These are phyloP conservation scores for Enteromius afrohamiltoni DNA, from an alignment of 2,797 vertebrate species.

Conservation along the genomic window DNA sequence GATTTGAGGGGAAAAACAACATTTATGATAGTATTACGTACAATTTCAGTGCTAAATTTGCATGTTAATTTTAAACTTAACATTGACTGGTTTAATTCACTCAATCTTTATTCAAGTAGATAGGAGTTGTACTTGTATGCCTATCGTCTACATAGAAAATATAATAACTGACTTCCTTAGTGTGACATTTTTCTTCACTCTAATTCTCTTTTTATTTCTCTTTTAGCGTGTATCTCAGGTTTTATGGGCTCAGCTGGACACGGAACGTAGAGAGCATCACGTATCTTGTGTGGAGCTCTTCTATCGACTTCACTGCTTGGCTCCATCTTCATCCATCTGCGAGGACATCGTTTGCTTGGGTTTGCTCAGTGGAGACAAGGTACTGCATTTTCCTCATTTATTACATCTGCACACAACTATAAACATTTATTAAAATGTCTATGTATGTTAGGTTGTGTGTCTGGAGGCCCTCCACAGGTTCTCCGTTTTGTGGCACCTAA, in stretches of 20 bases:
- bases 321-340: slow-evolving; percentile 89
- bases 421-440: background rate
- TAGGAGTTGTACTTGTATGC: background rate
- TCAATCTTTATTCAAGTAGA: background rate
- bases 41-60: background rate
- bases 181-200: background rate
- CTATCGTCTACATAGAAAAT: background rate
- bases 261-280: slow-evolving; percentile 90
- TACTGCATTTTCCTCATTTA: slow-evolving; percentile 58
- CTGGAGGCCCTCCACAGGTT: slow-evolving; percentile 94
- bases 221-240: slow-evolving; percentile 87
- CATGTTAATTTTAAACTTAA: background rate
- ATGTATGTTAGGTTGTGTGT: slow-evolving; percentile 76
- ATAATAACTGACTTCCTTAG: background rate
- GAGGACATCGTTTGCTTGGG: slow-evolving; percentile 96
- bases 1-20: background rate
- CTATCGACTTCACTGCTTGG: slow-evolving; percentile 94
- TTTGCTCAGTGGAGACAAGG: slow-evolving; percentile 89
- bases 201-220: background rate
- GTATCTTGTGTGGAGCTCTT: slow-evolving; percentile 93
- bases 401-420: background rate
- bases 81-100: background rate
- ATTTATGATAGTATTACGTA: background rate
- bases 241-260: slow-evolving; percentile 93
- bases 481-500: slow-evolving; percentile 97